Base-by-base conservation (phyloP, 23 tunicate species). In the Diplosoma virens region DNA sequence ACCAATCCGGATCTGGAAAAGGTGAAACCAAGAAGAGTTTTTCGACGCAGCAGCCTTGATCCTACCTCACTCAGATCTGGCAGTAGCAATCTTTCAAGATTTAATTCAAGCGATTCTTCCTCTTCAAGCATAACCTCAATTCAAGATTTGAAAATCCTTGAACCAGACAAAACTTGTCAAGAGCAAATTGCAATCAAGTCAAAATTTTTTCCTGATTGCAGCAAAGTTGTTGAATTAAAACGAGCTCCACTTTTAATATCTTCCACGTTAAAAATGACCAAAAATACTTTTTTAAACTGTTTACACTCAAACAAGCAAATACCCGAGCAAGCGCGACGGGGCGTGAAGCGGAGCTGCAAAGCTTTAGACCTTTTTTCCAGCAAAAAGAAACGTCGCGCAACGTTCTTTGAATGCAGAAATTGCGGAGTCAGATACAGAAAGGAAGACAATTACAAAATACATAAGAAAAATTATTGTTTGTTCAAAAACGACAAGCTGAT, bases 21-120 rank as follows among this genome's bases (percentile, higher is more conserved):
- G 35, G 97, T 90, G 64, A 90, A 90, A 74, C 97, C 97, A 22
- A 41, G 97, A 35, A 67, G 97, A 32, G 90, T 79, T 31, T 78
- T 79, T 29, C 76, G 97, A 18, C 50, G 87, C n/a, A 81, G 75
- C 70, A 83, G 96, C 47, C 37, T 82, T 18, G 96, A 89, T 34
- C 81, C 88, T n/a, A 79, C 88, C 24, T 77, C 88, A 1, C 63
- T 89, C 22, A 31, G 89, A 11, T 82, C 95, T 17, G 59, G 61
- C 32, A 56, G 81, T 14, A 30, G 86, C 23, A 56, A 47, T 21
- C 20, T 75, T 7, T 21, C 68, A 14, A 37, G 60, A 31, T 34
- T 50, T 30, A 61, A 83, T 37, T 18, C 37, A 17, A 34, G 53
- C 54, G 54, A 37, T 3, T 5, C 32, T 34, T 26, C 20, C 4